phyloP scores from a whole-genome alignment of 2,888 invertebrate genomes.

The Noctua pronuba region DNA sequence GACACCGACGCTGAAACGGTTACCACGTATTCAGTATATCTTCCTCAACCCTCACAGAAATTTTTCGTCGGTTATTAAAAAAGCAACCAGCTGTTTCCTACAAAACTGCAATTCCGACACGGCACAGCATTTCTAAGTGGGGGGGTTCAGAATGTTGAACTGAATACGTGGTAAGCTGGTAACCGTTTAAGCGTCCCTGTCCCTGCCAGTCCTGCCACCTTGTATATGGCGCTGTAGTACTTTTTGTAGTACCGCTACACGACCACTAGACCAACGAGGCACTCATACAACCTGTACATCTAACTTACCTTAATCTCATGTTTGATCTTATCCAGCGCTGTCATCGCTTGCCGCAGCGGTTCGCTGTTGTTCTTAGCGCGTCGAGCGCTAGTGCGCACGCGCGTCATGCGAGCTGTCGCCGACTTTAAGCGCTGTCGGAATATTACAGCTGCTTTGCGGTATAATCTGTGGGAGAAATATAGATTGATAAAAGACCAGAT shows the following conservation, averaged over 20 bases:
- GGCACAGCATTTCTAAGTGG: too few relatives aligned
- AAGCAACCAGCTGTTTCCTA: too few relatives aligned
- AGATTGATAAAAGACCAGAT: neutral
- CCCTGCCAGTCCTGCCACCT: too few relatives aligned
- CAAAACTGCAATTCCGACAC: too few relatives aligned
- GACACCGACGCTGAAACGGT: too few relatives aligned
- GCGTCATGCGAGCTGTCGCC: constrained; percentile 75
- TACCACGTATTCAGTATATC: too few relatives aligned
- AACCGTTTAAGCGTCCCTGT: too few relatives aligned
- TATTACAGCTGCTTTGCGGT: constrained; percentile 86
- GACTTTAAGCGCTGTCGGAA: constrained; percentile 83
- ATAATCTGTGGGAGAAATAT: constrained; percentile 72
- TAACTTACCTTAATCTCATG: constrained; percentile 80
- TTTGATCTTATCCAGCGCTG: constrained; percentile 83
- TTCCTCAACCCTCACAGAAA: too few relatives aligned
- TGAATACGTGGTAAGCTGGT: too few relatives aligned
- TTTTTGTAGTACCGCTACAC: neutral
- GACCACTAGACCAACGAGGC: neutral
- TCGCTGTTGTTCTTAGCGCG: constrained; percentile 69
- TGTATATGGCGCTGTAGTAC: neutral
- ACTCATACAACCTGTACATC: neutral
- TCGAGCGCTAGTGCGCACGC: constrained; percentile 73
- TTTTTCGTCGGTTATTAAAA: too few relatives aligned
- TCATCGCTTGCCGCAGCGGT: constrained; percentile 79
- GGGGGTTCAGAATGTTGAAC: too few relatives aligned